A percentile compares a stretch with the other conserved stretches of the same genome.
phyloP scores from a whole-genome alignment of 1,140 invertebrate genomes.

The Tyrophagus putrescentiae region DNA sequence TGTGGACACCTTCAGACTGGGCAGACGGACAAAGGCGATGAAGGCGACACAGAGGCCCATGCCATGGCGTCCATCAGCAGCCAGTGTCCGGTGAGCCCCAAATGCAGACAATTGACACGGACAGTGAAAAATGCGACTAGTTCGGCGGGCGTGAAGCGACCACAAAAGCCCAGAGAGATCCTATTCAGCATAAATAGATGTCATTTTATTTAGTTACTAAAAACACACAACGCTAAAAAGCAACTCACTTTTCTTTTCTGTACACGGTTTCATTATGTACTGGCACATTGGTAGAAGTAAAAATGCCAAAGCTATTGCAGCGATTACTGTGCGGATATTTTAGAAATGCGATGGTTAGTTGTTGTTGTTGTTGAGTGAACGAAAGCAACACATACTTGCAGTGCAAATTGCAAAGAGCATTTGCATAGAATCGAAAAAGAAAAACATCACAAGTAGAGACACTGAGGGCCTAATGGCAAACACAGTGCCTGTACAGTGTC shows the following conservation, averaged over 20 bases:
- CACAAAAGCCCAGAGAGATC: conserved; percentile 79
- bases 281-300: conserved; percentile 90
- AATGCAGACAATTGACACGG: conserved; percentile 81
- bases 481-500: conserved; percentile 93
- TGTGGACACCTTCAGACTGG: conserved; percentile 90
- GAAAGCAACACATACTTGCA: conserved; percentile 54
- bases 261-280: conserved; percentile 75
- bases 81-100: conserved; percentile 97
- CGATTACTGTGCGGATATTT: conserved; percentile 59
- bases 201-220: no score
- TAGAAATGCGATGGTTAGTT: conserved; percentile 15
- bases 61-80: conserved; percentile 88
- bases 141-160: conserved; percentile 79
- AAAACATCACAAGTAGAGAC: conserved; percentile 91
- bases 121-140: conserved; percentile 78
- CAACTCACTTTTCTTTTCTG: conserved; percentile 44
- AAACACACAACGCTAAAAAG: not conserved
- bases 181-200: conserved; percentile 32
- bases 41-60: conserved; percentile 95
- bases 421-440: conserved; percentile 97
- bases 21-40: conserved; percentile 85
- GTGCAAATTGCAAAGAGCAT: conserved; percentile 91
- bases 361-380: conserved; percentile 30
- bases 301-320: conserved; percentile 86
- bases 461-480: conserved; percentile 83